Base-by-base conservation (phyloP, 1,140 invertebrate genomes). In the Melitaea cinxia region DNA sequence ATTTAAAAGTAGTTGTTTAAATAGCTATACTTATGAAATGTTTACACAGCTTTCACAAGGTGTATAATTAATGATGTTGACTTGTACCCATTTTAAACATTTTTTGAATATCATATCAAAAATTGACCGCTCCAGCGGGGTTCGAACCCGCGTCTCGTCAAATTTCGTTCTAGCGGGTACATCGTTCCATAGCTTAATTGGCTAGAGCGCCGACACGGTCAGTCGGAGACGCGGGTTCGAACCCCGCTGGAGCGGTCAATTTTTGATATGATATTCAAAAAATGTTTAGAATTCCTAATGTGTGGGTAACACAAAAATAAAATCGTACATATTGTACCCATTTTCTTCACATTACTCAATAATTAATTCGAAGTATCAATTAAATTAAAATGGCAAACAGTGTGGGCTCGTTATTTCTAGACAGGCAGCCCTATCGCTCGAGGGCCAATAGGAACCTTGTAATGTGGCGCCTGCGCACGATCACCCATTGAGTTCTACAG, bases 361-460 rank as follows among this genome's bases (percentile, higher is more conserved):
- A 77, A 83, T 82, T 77, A 60, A 71, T 71, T 68, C 42, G 55
- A 78, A 71, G 59, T 64, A 67, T 77, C 72, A 79, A 83, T 87
- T 83, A 79, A 81, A 79, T 82, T 80, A 83, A 83, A 78, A 87
- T 83, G 75, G 75, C 60, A 50, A 67, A 65, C 65, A 72, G 71
- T 76, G 66, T 68, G 61, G 65, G 75, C 70, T 80, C 71, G 75
- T 84, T 85, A 80, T 79, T 80, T 75, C 70, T 78, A 77, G 78
- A 82, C 82, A 80, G 85, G 79, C 85, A 88, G 77, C 82, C 80
- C 72, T 85, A 78, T 75, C 77, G 79, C 84, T 81, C 55, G 71
- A 70, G 73, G 42, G 83, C 78, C 84, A 80, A 82, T 86, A 70
- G 77, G 70, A 73, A 80, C 75, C 77, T 75, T 87, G 86, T 89